Evolutionary conservation across 2,113 vertebrate species (phyloP).

Genomic region (Colistium nudipinnis): DNA sequence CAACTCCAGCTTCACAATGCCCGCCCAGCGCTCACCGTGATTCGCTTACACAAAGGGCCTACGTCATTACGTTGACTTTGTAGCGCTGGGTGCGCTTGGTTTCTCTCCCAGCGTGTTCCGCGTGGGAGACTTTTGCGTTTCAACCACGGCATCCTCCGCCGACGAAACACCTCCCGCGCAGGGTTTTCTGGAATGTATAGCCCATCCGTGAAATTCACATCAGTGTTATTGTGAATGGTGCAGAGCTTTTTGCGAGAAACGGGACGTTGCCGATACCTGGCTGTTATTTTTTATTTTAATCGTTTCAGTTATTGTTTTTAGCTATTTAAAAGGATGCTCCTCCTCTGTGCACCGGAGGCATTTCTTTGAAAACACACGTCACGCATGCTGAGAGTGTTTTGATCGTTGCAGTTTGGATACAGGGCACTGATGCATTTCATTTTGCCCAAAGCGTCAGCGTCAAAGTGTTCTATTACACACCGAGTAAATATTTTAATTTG

Average conservation of each 20-base stretch:
- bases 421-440: no score
- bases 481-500: not conserved
- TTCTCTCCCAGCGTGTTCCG: slow-evolving; percentile 8
- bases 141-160: not conserved
- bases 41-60: slow-evolving; percentile 63
- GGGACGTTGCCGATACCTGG: not conserved
- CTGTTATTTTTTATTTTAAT: not conserved
- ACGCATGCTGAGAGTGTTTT: not conserved
- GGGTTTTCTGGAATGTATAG: not conserved
- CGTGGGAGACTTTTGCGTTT: not conserved
- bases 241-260: slow-evolving; percentile 3
- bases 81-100: slow-evolving; percentile 48
- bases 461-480: no score
- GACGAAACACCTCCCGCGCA: slow-evolving; percentile 7
- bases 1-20: slow-evolving; percentile 75
- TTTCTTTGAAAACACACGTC: not conserved
- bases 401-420: no score
- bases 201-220: not conserved
- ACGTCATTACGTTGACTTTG: slow-evolving; percentile 58
- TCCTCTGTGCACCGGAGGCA: not conserved
- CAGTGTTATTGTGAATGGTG: slow-evolving; percentile 34
- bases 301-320: slow-evolving; percentile 6
- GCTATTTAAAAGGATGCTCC: not conserved
- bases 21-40: slow-evolving; percentile 73
- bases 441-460: no score